A percentile compares a stretch with the other conserved stretches of the same genome.
Conservation (phyloP, 2,888 invertebrate species). For the Dynastes maya region DNA sequence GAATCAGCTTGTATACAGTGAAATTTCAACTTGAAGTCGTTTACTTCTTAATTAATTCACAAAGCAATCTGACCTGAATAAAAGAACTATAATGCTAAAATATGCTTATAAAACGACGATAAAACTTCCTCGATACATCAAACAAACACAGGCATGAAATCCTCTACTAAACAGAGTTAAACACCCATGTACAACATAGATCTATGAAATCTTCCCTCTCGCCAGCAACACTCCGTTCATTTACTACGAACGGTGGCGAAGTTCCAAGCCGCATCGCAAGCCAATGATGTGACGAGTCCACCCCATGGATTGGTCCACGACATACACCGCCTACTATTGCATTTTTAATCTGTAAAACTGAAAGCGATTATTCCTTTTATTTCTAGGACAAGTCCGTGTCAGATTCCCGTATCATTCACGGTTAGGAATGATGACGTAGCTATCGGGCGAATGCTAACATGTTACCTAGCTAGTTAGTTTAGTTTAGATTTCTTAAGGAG, state of each 20-base stretch:
- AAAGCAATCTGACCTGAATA: not conserved
- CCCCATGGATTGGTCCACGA: constrained; percentile 56
- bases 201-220: not conserved
- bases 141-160: not conserved
- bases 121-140: not conserved
- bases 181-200: not conserved
- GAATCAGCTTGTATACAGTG: too few relatives aligned
- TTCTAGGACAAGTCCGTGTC: not conserved
- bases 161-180: not conserved
- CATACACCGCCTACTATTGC: constrained; percentile 47
- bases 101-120: not conserved
- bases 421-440: constrained; percentile 12
- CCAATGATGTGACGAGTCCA: constrained; percentile 46
- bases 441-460: not conserved
- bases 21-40: too few relatives aligned
- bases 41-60: not conserved
- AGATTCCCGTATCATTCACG: constrained; percentile 22
- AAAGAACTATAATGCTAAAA: not conserved
- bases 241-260: not conserved
- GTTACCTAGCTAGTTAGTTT: too few relatives aligned
- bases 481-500: too few relatives aligned
- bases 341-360: constrained; percentile 37
- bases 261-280: constrained; percentile 21
- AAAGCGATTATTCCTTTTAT: constrained; percentile 31
- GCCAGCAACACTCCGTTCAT: not conserved